Evolutionary conservation across 1,140 invertebrate genomes (phyloP), one percentile per base, ranked within the genome.

Genomic region (Drosophila quadrilineata): DNA sequence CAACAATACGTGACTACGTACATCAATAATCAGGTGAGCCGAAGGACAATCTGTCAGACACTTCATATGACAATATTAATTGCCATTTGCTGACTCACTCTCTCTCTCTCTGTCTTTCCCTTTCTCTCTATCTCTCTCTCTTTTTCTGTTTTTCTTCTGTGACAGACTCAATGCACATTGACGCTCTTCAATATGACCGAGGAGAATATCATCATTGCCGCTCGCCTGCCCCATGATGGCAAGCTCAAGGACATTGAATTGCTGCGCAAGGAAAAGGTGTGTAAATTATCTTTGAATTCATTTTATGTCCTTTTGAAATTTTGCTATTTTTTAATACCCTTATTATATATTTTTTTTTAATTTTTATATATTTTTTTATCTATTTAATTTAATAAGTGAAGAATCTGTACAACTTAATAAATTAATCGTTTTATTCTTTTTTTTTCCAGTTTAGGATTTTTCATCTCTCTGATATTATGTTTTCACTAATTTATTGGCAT

Each of bases 131-230:
- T 12, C 4, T n/a, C 29, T 24, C 17, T 1, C 10, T 19, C 10
- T 5, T 9, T 6, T 22, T 2, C n/a, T 2, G 0, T 90, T 24
- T 24, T 6, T 24, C 24, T 24, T n/a, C 10, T 14, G 38, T 91
- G 92, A 50, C 91, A 96, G 94, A 96, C 95, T 33, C 92, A 94
- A 71, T 97, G 96, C 90, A 94, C 94, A 10, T 91, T 97, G 79
- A 94, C 95, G 70, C 91, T 96, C 60, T 96, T 95, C 91, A 96
- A 95, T 74, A 93, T 95, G 71, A 95, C 95, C 57, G 94, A 93
- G 70, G 95, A 97, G 88, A 97, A 97, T 90, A 93, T 97, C 41
- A 96, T 97, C 73, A 93, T 96, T 74, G 94, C 94, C 12, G 96
- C 95, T 12, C 94, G 94, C 65, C 91, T 97, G 54, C 92, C 93